Percentiles rank a stretch among this genome's conserved stretches.
phyloP scores from a whole-genome alignment of 2,797 vertebrate species.

The Kryptopterus vitreolus region DNA sequence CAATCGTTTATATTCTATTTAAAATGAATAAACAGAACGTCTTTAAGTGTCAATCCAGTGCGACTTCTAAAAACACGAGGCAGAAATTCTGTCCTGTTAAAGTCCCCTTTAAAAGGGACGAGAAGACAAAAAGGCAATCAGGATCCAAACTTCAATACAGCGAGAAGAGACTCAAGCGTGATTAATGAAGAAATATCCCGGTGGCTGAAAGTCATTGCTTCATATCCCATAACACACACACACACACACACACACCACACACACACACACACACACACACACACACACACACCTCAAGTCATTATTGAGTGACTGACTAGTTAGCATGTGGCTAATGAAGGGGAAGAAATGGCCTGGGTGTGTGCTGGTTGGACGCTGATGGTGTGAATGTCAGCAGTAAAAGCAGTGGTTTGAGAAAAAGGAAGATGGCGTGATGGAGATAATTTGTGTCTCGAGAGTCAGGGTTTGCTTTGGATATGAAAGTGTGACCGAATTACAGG shows the following conservation, averaged over 20 bases:
- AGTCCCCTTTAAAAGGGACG: background rate
- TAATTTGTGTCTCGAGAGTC: background rate
- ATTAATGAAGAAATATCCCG: slow-evolving; percentile 32
- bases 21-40: background rate
- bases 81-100: background rate
- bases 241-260: slow-evolving; percentile 1
- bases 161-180: background rate
- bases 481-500: slow-evolving; percentile 36
- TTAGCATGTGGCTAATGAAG: slow-evolving; percentile 61
- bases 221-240: slow-evolving; percentile 26
- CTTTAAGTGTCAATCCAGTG: background rate
- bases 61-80: background rate
- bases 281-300: slow-evolving; percentile 22
- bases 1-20: no score
- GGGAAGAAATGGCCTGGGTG: slow-evolving; percentile 56
- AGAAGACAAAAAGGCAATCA: slow-evolving; percentile 12
- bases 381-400: slow-evolving; percentile 45
- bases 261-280: background rate
- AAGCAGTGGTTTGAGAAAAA: slow-evolving; percentile 51
- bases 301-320: slow-evolving; percentile 50
- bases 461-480: slow-evolving; percentile 38
- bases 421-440: slow-evolving; percentile 31
- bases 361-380: slow-evolving; percentile 47
- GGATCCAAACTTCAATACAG: background rate
- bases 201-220: slow-evolving; percentile 45